phyloP scores from a whole-genome alignment of 2,113 vertebrate species.

The Mesoclemmys tuberculata region DNA sequence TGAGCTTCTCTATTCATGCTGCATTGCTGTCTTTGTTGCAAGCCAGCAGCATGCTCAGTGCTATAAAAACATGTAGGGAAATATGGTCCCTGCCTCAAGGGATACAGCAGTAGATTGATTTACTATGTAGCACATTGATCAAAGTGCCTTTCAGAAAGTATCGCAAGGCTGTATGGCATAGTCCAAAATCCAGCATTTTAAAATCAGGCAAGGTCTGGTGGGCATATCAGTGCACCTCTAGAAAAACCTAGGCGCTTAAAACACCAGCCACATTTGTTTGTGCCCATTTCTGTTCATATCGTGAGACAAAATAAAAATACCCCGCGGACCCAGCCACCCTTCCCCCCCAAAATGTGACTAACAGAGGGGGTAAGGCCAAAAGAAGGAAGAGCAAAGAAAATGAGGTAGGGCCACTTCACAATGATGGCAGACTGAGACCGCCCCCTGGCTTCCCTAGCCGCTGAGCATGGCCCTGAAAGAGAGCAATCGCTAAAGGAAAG shows the following conservation, averaged over 20 bases:
- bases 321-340: accelerated
- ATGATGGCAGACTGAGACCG: accelerated
- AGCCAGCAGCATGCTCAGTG: neutral
- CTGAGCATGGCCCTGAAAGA: neutral
- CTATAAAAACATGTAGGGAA: accelerated
- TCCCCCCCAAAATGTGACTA: accelerated
- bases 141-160: accelerated
- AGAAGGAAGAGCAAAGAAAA: accelerated
- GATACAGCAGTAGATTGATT: accelerated
- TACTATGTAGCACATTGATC: neutral
- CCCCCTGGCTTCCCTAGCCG: neutral
- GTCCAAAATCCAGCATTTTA: accelerated
- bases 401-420: accelerated
- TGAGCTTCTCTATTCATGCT: accelerated
- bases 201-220: accelerated
- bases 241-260: neutral
- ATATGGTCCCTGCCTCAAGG: accelerated
- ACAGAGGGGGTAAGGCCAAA: neutral
- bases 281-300: neutral
- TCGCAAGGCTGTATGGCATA: neutral
- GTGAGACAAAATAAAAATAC: neutral
- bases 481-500: neutral
- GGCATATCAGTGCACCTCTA: neutral
- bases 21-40: accelerated
- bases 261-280: neutral